Base-by-base conservation (phyloP, 2,888 invertebrate genomes). In the Hirtodrosophila histrioides region DNA sequence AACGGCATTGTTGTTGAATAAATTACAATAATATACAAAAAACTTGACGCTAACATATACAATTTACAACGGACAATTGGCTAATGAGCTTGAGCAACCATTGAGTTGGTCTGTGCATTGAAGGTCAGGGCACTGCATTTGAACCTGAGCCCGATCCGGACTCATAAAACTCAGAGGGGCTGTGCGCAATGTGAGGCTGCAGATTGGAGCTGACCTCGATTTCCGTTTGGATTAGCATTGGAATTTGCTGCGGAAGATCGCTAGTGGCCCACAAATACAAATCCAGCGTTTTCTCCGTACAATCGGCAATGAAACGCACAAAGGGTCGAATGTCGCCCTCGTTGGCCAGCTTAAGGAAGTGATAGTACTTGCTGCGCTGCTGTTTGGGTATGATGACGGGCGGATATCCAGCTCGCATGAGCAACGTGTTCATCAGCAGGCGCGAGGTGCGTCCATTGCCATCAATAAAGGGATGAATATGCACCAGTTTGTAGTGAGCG, bases 401-500 rank as follows among this genome's bases (percentile, higher is more conserved):
- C 0, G 99, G 99, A 92, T 96, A 99, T 0, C 99, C 98, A 0
- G 97, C 97, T 91, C 96, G 96, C 96, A 99, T 97, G 33, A 99
- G 93, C 70, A 99, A 94, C 79, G 98, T 94, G 92, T 99, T 99
- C 98, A 99, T 99, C 2, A 99, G 93, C 24, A 99, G 93, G 29
- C 99, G 94, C 10, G 98, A 97, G 0, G 99, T 99, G 88, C 99
- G 94, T 0, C 99, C 99, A 89, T 99, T 99, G 46, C 99, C 99
- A 91, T 99, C 99, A 3, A 96, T 94, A 92, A 99, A 99, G 0
- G 99, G 99, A 92, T 99, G 99, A 78, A 99, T 98, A 89, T 97
- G 96, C 0, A 99, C 99, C 43, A 99, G 92, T 92, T 98, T 98
- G 92, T 99, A 99, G 92, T 99, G 99, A 0, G 98, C 98, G 54